Percentiles rank a stretch among this genome's conserved stretches.
These are phyloP conservation scores for Sinodicranocentrus sp. DNA, from an alignment of 2,888 invertebrate species.

Conservation along the genomic window DNA sequence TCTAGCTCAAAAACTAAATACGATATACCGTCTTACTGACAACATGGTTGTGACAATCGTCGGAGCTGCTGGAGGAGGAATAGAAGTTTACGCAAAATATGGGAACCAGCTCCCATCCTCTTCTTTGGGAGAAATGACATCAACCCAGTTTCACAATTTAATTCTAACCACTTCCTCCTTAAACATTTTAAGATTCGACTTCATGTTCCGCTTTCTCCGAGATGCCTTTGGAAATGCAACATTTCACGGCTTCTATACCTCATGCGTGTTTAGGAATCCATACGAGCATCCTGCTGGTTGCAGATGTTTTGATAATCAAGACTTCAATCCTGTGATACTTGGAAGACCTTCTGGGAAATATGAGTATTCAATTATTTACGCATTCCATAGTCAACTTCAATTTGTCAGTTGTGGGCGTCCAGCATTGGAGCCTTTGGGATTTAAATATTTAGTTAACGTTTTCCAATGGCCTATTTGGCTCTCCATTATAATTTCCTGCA, in stretches of 20 bases:
- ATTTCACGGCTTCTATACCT: background rate
- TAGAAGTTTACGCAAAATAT: too few relatives aligned
- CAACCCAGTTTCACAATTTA: too few relatives aligned
- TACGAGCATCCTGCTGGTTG: background rate
- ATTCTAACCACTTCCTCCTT: background rate
- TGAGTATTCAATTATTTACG: background rate
- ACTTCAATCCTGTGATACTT: background rate
- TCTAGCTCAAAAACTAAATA: too few relatives aligned
- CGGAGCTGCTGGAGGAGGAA: too few relatives aligned
- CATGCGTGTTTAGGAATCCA: background rate
- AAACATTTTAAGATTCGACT: background rate
- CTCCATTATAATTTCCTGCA: background rate
- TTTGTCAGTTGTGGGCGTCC: slow-evolving; percentile 7
- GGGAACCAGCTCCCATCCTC: too few relatives aligned
- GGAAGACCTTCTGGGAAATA: background rate
- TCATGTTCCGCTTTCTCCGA: background rate
- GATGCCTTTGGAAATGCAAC: background rate
- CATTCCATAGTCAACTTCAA: background rate
- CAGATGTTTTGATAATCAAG: background rate
- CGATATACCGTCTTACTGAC: too few relatives aligned
- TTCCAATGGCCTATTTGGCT: background rate
- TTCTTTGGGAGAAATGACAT: too few relatives aligned
- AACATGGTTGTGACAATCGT: too few relatives aligned
- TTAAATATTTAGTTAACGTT: background rate
- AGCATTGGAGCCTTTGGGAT: background rate